phyloP scores from a whole-genome alignment of 1,140 invertebrate species.

The Drosophila oshimai region DNA sequence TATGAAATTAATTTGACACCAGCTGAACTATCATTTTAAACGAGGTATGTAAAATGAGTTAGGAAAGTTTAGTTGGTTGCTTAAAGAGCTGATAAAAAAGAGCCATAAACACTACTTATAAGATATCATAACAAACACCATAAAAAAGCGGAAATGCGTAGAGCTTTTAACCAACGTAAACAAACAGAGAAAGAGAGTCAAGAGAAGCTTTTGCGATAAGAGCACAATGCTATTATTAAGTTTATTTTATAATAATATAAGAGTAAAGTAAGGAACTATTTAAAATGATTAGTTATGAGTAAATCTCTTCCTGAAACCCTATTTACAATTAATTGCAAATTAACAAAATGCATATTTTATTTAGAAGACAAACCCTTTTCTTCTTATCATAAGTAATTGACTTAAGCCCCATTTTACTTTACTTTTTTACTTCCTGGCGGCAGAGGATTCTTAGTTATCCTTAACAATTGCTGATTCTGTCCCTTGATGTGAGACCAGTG shows the following conservation, averaged over 20 bases:
- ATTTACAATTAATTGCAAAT: background rate
- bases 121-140: background rate
- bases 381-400: background rate
- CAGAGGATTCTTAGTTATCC: constrained; percentile 73
- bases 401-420: background rate
- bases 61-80: background rate
- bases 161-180: background rate
- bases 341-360: no score
- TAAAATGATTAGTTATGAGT: background rate
- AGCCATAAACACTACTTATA: background rate
- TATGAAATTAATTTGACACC: background rate
- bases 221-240: background rate
- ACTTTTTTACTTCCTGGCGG: constrained; percentile 74
- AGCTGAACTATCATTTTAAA: background rate
- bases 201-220: background rate
- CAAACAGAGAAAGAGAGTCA: background rate
- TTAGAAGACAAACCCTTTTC: background rate
- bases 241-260: background rate
- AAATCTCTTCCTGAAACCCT: no score
- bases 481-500: constrained; percentile 87
- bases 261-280: background rate
- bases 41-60: background rate
- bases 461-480: constrained; percentile 86
- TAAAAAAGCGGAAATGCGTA: background rate
- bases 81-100: background rate